Base-by-base conservation (phyloP, 1,140 invertebrate genomes). In the Halictus rubicundus region DNA sequence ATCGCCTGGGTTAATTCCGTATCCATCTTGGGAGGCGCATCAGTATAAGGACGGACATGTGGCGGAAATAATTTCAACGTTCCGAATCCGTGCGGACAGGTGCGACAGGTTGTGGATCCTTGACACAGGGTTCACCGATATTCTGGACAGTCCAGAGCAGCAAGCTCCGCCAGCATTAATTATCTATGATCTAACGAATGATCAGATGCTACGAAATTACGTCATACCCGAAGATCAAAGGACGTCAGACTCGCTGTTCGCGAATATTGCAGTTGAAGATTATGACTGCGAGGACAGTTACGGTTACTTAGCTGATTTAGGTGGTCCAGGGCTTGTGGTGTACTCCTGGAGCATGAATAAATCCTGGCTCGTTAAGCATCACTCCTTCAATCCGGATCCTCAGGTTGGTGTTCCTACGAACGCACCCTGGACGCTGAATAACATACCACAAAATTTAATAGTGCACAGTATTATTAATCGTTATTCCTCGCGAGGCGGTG, bases 91-190 rank as follows among this genome's bases (percentile, higher is more conserved):
- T 1, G 96, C 95, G 4, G 96, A 97, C 91, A 93, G 93, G 23
- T 97, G 96, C 87, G 95, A 94, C 37, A 94, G 96, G 4, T 94
- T 97, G 1, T 97, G 96, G 96, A 95, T 96, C 0, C 87, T 97
- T 52, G 96, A 97, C 83, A 96, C 95, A 0, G 96, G 96, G 0
- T 93, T 96, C 37, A 93, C 94, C 0, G 94, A 95, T 27, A 94
- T 95, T 46, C 84, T 96, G 7, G 95, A 95, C 39, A 92, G 92
- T 16, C 90, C 93, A 0, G 92, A 93, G 23, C 93, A 93, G 77
- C 84, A 92, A 23, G 93, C 94, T 6, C 91, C 94, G 21, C 94
- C 96, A 0, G 94, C 95, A 23, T 88, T 97, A n/a, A 89, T 96
- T 12, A 92, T 97, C 46, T 97, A 96, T 88, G 95, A 97, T 88